These are phyloP conservation scores for Gallinago nigripennis DNA, from an alignment of 2,797 vertebrate species.

Conservation along the genomic window DNA sequence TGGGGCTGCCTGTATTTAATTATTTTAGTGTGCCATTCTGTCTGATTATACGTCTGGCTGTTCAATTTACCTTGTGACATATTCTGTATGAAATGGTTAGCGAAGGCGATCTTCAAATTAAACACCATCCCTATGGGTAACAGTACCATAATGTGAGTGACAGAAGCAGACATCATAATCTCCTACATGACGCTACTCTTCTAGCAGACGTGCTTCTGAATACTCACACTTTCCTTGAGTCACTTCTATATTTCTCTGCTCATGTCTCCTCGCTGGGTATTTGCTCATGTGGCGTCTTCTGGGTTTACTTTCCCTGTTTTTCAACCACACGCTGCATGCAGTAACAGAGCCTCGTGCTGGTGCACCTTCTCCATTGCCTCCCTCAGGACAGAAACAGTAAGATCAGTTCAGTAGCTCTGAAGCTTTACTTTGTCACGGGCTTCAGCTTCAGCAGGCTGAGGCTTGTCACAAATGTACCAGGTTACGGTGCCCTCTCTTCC, in stretches of 20 bases:
- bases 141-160: neutral
- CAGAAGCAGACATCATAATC: neutral
- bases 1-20: slow-evolving; percentile 54
- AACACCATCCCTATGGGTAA: slow-evolving; percentile 25
- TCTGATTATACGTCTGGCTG: slow-evolving; percentile 17
- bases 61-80: slow-evolving; percentile 61
- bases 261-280: neutral
- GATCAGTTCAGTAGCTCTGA: neutral
- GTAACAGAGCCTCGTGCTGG: neutral
- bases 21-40: slow-evolving; percentile 32
- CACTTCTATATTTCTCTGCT: neutral
- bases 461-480: neutral
- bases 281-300: neutral
- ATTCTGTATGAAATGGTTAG: slow-evolving; percentile 5
- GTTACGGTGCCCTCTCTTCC: neutral
- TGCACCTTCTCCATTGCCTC: neutral
- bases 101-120: slow-evolving; percentile 38
- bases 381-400: neutral
- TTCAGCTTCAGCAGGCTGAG: neutral
- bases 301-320: neutral
- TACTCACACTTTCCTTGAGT: neutral
- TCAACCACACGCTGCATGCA: neutral
- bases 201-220: neutral
- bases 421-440: fast-evolving
- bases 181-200: neutral